Conservation (phyloP, 2,797 vertebrate species). For the Chloroceryle amazona region DNA sequence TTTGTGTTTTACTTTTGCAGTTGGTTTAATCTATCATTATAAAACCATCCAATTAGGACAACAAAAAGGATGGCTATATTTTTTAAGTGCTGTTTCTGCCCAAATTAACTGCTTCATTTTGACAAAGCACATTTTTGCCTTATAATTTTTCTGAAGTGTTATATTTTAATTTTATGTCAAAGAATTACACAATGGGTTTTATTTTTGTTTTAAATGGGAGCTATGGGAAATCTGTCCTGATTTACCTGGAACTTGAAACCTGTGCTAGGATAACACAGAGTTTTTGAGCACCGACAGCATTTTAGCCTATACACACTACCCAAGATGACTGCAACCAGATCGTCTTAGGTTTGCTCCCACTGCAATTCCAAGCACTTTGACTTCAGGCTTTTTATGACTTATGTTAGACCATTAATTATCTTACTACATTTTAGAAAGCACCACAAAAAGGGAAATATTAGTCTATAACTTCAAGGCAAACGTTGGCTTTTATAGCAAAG, state of each 20-base stretch:
- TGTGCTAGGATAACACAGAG: not conserved
- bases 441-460: not conserved
- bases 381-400: not conserved
- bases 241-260: not conserved
- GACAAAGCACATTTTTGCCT: not conserved
- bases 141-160: not conserved
- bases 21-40: conserved; percentile 61
- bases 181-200: not conserved
- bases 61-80: conserved; percentile 34
- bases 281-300: not conserved
- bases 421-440: not conserved
- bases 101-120: conserved; percentile 51
- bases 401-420: not conserved
- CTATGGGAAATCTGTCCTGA: not conserved
- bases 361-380: not conserved
- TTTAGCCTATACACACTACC: not conserved
- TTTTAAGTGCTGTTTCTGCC: conserved; percentile 31
- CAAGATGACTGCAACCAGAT: not conserved
- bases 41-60: conserved; percentile 67
- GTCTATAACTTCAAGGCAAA: not conserved
- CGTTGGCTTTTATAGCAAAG: not conserved
- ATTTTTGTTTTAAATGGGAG: conserved; percentile 21
- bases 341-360: not conserved
- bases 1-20: conserved; percentile 34
- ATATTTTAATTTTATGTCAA: conserved; percentile 30